Percentiles rank a stretch among this genome's conserved stretches.
phyloP scores from a whole-genome alignment of 2,888 invertebrate genomes.

The Brachyopa scutellaris region DNA sequence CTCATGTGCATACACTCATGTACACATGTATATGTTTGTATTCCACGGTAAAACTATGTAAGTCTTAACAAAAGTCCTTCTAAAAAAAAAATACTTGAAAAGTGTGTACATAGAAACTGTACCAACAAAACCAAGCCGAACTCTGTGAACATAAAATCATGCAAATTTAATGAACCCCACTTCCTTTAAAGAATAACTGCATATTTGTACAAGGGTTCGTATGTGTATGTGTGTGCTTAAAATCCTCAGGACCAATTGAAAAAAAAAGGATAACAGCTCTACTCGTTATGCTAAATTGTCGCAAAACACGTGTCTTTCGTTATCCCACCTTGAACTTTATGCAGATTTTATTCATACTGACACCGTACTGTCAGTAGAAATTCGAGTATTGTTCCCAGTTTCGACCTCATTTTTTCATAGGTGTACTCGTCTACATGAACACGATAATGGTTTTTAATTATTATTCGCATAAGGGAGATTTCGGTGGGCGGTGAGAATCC shows the following conservation, averaged over 20 bases:
- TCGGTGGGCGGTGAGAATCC: conserved; percentile 18
- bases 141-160: too few species aligned
- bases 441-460: conserved; percentile 28
- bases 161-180: not conserved
- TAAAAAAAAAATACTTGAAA: too few species aligned
- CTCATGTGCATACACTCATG: too few species aligned
- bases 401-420: conserved; percentile 11
- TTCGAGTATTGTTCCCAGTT: not conserved
- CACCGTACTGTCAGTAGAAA: conserved; percentile 10
- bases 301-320: conserved; percentile 34
- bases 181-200: too few species aligned
- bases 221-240: not conserved
- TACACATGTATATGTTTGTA: too few species aligned
- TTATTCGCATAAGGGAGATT: conserved; percentile 41
- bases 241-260: conserved; percentile 4
- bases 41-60: too few species aligned
- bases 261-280: not conserved
- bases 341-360: conserved; percentile 55
- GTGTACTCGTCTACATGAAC: too few species aligned
- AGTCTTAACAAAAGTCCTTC: too few species aligned
- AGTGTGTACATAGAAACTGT: too few species aligned
- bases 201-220: too few species aligned
- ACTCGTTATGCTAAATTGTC: conserved; percentile 14
- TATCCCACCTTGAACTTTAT: conserved; percentile 35
- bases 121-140: too few species aligned